A percentile compares a stretch with the other conserved stretches of the same genome.
Evolutionary conservation across 2,888 invertebrate genomes (phyloP).

Genomic region (Pterostichus niger): DNA sequence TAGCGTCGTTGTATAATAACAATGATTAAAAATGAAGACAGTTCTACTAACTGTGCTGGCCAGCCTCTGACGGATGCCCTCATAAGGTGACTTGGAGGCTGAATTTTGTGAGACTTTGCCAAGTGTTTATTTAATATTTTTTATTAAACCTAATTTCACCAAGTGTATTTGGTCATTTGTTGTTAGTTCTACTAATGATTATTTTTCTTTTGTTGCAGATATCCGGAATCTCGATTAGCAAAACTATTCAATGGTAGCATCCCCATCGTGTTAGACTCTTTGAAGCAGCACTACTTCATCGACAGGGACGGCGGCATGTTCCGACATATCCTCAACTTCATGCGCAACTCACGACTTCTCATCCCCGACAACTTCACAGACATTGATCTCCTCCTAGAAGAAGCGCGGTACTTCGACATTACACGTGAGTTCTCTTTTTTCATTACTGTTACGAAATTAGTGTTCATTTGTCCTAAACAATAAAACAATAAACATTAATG

Average conservation of each 20-base stretch:
- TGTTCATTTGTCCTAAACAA: no score
- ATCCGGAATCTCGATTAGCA: constrained; percentile 94
- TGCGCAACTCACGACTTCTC: constrained; percentile 93
- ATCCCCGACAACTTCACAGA: constrained; percentile 93
- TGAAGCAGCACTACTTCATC: constrained; percentile 99
- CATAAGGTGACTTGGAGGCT: no score
- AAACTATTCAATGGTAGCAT: constrained; percentile 97
- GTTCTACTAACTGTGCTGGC: no score
- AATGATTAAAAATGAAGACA: no score
- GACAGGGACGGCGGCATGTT: constrained; percentile 99
- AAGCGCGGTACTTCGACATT: constrained; percentile 94
- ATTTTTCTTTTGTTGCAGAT: constrained; percentile 80
- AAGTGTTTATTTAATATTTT: no score
- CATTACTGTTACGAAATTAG: background rate
- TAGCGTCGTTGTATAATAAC: no score
- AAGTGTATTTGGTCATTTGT: no score
- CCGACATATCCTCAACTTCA: constrained; percentile 97
- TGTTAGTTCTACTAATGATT: no score
- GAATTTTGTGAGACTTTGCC: no score
- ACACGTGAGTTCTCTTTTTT: constrained; percentile 83
- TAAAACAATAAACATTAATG: no score
- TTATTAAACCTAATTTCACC: no score
- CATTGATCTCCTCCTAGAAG: constrained; percentile 92
- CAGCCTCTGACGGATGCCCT: no score
- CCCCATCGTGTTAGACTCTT: constrained; percentile 95